phyloP scores from a whole-genome alignment of 2,113 vertebrate species.

The Microtus richardsoni region DNA sequence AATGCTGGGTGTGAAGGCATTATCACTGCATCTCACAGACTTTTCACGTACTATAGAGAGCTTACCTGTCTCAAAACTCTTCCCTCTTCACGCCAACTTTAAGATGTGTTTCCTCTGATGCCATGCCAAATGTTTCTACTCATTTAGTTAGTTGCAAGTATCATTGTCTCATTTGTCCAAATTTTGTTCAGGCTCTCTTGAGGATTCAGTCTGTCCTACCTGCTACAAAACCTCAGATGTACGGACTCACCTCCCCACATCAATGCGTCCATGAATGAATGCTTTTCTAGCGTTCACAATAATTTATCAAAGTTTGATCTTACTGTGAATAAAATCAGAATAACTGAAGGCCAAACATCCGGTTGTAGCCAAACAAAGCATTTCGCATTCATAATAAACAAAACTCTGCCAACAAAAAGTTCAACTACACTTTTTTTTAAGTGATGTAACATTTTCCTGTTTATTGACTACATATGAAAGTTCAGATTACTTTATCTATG shows the following conservation, averaged over 20 bases:
- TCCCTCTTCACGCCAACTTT: neutral
- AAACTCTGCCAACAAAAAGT: constrained; percentile 34
- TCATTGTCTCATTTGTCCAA: neutral
- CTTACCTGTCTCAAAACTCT: neutral
- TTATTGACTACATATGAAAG: too few relatives aligned
- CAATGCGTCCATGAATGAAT: neutral
- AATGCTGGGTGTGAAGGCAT: neutral
- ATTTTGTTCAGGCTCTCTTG: neutral
- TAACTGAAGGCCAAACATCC: constrained; percentile 32
- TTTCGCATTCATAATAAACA: neutral
- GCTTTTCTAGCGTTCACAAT: neutral
- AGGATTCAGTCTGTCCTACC: neutral
- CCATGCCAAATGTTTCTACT: neutral
- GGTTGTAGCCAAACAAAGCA: constrained; percentile 28
- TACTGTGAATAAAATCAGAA: constrained; percentile 19
- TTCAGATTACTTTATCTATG: too few relatives aligned
- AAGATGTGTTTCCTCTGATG: neutral
- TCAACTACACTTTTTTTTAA: constrained; percentile 61
- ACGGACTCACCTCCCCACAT: neutral
- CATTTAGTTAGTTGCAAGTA: neutral
- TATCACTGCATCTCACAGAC: neutral
- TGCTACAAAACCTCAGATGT: neutral
- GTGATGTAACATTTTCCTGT: too few relatives aligned
- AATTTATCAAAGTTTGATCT: neutral
- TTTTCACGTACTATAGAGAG: neutral